Conservation (phyloP, 2,888 invertebrate genomes). For the Cacoxenus indagator region DNA sequence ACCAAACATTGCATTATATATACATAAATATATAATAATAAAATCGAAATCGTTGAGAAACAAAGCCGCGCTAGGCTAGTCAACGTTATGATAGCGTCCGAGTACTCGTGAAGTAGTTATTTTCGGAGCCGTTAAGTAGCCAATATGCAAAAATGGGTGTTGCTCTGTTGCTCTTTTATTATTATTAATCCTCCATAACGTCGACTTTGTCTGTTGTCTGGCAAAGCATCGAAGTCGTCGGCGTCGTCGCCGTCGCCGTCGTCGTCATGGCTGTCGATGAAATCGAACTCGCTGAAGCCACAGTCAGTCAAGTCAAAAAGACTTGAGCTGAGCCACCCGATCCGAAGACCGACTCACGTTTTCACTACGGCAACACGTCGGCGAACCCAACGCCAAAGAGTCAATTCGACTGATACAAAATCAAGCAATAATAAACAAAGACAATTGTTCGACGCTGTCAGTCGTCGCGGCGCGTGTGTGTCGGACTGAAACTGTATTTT, state of each 20-base stretch:
- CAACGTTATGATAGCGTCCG: slow-evolving; percentile 22
- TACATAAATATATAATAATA: slow-evolving; percentile 39
- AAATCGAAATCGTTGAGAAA: slow-evolving; percentile 15
- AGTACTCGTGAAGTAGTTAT: slow-evolving; percentile 47
- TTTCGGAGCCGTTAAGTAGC: slow-evolving; percentile 68
- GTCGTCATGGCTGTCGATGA: not conserved
- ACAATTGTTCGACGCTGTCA: slow-evolving; percentile 1
- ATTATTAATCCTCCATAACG: slow-evolving; percentile 16
- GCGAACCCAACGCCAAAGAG: not conserved
- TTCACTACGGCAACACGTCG: not conserved
- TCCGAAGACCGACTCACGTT: not conserved
- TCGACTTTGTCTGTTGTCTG: not conserved
- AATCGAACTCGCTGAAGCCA: not conserved
- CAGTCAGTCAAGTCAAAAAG: not conserved
- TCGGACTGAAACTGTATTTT: slow-evolving; percentile 29
- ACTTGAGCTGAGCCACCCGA: not conserved
- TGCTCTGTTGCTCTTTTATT: not conserved
- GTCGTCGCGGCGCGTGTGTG: slow-evolving; percentile 17
- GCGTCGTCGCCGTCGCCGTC: not conserved
- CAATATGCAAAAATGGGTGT: slow-evolving; percentile 50
- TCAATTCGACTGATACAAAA: slow-evolving; percentile 2
- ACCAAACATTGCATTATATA: slow-evolving; percentile 18
- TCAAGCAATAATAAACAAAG: slow-evolving; percentile 19
- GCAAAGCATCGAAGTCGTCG: not conserved
- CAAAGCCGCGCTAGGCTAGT: not conserved